These are phyloP conservation scores for Onychomys arenicola DNA, from an alignment of 2,797 vertebrate species.

Conservation along the genomic window DNA sequence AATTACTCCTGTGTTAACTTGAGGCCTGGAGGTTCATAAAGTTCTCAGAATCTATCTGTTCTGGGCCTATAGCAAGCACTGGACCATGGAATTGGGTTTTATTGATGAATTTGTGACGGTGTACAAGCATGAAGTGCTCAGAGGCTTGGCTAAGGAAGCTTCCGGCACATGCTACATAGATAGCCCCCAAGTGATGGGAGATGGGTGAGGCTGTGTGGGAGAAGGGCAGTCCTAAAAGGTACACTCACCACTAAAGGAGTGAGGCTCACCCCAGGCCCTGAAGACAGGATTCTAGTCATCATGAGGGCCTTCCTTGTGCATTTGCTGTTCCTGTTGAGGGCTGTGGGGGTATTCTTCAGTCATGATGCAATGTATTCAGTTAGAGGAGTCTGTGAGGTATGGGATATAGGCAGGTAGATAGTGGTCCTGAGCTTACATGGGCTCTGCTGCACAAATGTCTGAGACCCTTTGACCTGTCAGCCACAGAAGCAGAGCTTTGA, in stretches of 20 bases:
- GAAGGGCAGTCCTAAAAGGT: too few species aligned
- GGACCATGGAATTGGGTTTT: slow-evolving; percentile 62
- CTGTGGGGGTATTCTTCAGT: rapidly evolving
- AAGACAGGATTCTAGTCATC: background rate
- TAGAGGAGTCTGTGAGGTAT: background rate
- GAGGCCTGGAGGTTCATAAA: background rate
- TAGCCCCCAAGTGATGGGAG: background rate
- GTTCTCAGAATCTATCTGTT: background rate
- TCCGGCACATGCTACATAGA: background rate
- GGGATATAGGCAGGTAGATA: background rate
- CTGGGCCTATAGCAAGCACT: background rate
- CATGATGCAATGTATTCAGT: background rate
- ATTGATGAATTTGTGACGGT: slow-evolving; percentile 53
- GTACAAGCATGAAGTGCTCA: background rate
- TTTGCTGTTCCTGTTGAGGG: background rate
- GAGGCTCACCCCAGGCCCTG: rapidly evolving
- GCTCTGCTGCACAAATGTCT: background rate
- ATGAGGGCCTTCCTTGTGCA: rapidly evolving
- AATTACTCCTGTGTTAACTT: background rate
- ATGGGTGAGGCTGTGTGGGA: background rate
- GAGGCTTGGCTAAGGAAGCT: slow-evolving; percentile 18
- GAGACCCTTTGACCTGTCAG: background rate
- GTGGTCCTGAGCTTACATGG: background rate
- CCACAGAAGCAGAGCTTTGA: background rate
- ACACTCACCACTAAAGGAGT: rapidly evolving